phyloP scores from a whole-genome alignment of 2,113 vertebrate species.

The Lamprologus speciosus region DNA sequence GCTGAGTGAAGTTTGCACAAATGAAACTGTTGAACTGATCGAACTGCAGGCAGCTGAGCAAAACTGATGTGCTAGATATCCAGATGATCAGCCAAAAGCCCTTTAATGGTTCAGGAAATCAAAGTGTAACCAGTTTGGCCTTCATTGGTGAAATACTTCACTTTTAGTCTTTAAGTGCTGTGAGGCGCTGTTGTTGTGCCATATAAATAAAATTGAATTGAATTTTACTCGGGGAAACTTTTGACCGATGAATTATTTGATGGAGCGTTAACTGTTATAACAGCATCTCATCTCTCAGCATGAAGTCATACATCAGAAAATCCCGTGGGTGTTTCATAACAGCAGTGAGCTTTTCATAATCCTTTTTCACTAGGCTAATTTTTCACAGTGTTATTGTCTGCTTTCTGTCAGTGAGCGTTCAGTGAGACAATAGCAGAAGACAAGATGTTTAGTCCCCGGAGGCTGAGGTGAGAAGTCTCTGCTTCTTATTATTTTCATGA shows the following conservation, averaged over 20 bases:
- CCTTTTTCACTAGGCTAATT: background rate
- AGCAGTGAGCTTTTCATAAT: background rate
- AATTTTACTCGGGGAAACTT: background rate
- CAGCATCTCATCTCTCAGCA: background rate
- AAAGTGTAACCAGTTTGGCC: background rate
- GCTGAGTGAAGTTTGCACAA: fast-evolving
- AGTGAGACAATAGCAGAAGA: background rate
- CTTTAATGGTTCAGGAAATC: background rate
- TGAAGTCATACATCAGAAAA: background rate
- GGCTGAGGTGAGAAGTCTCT: background rate
- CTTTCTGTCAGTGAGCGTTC: background rate
- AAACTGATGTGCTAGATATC: fast-evolving
- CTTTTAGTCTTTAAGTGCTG: background rate
- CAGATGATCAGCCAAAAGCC: background rate
- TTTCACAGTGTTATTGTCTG: background rate
- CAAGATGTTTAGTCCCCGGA: background rate
- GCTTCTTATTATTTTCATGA: background rate
- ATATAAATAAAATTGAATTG: fast-evolving
- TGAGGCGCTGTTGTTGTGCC: background rate
- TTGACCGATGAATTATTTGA: background rate
- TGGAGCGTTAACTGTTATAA: background rate
- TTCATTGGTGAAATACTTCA: background rate
- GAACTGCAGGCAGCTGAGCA: background rate
- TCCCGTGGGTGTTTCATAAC: background rate
- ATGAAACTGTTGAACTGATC: background rate